Conservation (phyloP, 1,140 invertebrate genomes). For the Cydia fagiglandana region DNA sequence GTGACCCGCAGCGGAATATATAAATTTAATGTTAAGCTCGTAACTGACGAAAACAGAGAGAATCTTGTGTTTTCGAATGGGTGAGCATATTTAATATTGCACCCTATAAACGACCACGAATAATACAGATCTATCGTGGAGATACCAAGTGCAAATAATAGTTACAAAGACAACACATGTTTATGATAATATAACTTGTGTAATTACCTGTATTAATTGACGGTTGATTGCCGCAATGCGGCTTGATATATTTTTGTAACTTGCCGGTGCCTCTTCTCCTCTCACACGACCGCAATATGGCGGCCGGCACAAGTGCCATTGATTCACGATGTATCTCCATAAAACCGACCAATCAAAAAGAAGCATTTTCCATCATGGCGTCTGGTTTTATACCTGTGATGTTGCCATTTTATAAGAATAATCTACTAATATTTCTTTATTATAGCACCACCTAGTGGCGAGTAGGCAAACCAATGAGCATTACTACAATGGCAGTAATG, state of each 20-base stretch:
- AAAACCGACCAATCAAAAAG: slow-evolving; percentile 70
- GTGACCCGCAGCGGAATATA: not conserved
- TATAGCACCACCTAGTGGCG: slow-evolving; percentile 37
- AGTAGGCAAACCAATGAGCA: slow-evolving; percentile 35
- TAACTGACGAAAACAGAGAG: slow-evolving; percentile 75
- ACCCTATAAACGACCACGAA: slow-evolving; percentile 72
- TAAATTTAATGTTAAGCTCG: slow-evolving; percentile 59
- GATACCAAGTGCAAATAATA: slow-evolving; percentile 71
- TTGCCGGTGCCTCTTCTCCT: slow-evolving; percentile 30
- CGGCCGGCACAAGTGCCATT: slow-evolving; percentile 43
- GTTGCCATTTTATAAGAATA: slow-evolving; percentile 54
- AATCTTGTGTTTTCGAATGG: slow-evolving; percentile 72
- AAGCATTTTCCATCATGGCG: slow-evolving; percentile 55
- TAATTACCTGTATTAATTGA: slow-evolving; percentile 55
- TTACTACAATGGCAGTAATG: not conserved
- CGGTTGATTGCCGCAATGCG: slow-evolving; percentile 63
- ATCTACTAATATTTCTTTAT: not conserved
- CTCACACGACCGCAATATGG: slow-evolving; percentile 60
- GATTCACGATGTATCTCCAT: slow-evolving; percentile 17
- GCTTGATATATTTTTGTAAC: slow-evolving; percentile 50
- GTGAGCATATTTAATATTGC: slow-evolving; percentile 69
- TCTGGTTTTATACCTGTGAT: slow-evolving; percentile 54
- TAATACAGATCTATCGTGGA: slow-evolving; percentile 60
- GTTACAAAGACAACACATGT: slow-evolving; percentile 4
- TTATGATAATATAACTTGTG: slow-evolving; percentile 30